Base-by-base conservation (phyloP, 1,140 invertebrate species). In the Bombus pyrosoma region DNA sequence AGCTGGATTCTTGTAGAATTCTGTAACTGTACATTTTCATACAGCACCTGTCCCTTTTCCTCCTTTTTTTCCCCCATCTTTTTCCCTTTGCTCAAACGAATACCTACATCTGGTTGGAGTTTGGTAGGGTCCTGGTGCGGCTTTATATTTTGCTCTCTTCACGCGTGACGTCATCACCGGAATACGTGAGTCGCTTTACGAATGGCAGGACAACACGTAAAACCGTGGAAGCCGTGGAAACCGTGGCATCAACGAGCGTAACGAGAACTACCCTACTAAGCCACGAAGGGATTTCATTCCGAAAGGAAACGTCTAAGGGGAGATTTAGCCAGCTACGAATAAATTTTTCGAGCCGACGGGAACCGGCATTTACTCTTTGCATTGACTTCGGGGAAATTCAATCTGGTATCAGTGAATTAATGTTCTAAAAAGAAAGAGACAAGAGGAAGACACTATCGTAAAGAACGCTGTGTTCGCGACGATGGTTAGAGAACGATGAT, bases 91-190 rank as follows among this genome's bases (percentile, higher is more conserved):
- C 73, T 53, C 32, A 57, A 62, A 53, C 79, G 62, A 87, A 87
- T 89, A 53, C 47, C 47, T 53, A 90, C 90, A 88, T 88, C 87
- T 87, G 75, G 75, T 72, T 77, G 34, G 53, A 41, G 78, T 83
- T 85, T 22, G 78, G 84, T 87, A 91, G 89, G 87, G 88, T 92
- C 85, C 89, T 91, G 83, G 91, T 88, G 91, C 89, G 92, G 93
- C 93, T 94, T 95, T 94, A 94, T 94, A 94, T 95, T 94, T 94
- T 90, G 92, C 87, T 90, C 92, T 92, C 91, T 94, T 94, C 93
- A 94, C 91, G 94, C 94, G 94, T 95, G 94, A 95, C 93, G 93
- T 94, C 94, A 94, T 95, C 94, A 94, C 93, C 85, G 92, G 90
- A 94, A 94, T 95, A 95, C 94, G 94, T 95, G 94, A 93, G 92